These are phyloP conservation scores for Lampris incognitus DNA, from an alignment of 2,113 vertebrate genomes.

Conservation along the genomic window DNA sequence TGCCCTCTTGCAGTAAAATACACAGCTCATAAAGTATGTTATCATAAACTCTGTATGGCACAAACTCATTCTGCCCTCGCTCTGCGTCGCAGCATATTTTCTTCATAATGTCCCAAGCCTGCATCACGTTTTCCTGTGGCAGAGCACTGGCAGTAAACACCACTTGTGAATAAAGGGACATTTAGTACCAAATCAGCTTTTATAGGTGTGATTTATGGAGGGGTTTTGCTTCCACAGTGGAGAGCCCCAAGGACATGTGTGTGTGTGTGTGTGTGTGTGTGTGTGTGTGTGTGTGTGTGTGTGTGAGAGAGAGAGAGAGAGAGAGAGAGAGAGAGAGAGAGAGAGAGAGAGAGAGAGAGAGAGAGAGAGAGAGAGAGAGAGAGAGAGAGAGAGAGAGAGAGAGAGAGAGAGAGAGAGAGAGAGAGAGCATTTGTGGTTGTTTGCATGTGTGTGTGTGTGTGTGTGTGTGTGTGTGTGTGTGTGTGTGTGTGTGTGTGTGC, in stretches of 20 bases:
- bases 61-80: not conserved
- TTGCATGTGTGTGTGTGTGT: not conserved
- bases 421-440: no score
- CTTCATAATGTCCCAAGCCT: slow-evolving; percentile 17
- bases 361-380: not conserved
- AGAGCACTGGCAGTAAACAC: slow-evolving; percentile 66
- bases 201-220: slow-evolving; percentile 74
- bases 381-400: not conserved
- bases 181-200: slow-evolving; percentile 74
- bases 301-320: not conserved
- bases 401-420: no score
- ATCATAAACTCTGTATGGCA: not conserved
- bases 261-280: slow-evolving; percentile 6
- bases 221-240: slow-evolving; percentile 30
- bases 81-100: not conserved
- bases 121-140: slow-evolving; percentile 55
- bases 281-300: slow-evolving; percentile 24
- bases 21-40: slow-evolving; percentile 1
- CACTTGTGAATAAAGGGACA: slow-evolving; percentile 62
- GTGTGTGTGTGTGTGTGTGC: slow-evolving; percentile 6
- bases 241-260: not conserved
- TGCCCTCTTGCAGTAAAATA: not conserved
- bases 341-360: no score
- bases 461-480: slow-evolving; percentile 6
- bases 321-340: not conserved